Evolutionary conservation across 2,888 invertebrate genomes (phyloP).

Genomic region (Stenolophus ochropezus): DNA sequence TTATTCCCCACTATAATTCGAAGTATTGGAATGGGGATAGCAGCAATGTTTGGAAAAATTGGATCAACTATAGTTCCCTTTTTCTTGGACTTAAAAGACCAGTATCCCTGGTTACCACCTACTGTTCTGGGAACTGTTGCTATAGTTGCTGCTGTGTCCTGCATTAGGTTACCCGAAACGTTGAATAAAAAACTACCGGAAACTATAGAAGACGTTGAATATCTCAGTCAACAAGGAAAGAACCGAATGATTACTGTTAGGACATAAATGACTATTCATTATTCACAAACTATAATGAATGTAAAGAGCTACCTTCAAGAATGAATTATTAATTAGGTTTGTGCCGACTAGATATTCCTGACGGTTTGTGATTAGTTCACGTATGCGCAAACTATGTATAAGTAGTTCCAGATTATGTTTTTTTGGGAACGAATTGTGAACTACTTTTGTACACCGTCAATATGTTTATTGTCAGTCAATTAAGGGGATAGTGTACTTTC

Average conservation of each 20-base stretch:
- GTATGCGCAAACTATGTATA: too few relatives aligned
- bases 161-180: slow-evolving; percentile 85
- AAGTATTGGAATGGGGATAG: slow-evolving; percentile 89
- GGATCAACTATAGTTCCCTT: slow-evolving; percentile 92
- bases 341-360: too few relatives aligned
- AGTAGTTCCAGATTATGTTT: too few relatives aligned
- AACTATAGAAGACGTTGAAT: slow-evolving; percentile 86
- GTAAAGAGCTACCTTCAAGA: too few relatives aligned
- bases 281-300: too few relatives aligned
- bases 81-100: slow-evolving; percentile 75
- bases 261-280: too few relatives aligned
- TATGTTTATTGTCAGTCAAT: too few relatives aligned
- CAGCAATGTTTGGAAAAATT: slow-evolving; percentile 89
- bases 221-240: not conserved
- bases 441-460: too few relatives aligned
- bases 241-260: not conserved
- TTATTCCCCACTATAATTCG: slow-evolving; percentile 92
- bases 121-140: slow-evolving; percentile 83
- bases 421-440: too few relatives aligned
- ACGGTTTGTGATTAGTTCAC: too few relatives aligned
- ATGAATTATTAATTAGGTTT: too few relatives aligned
- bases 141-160: slow-evolving; percentile 79
- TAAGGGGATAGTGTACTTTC: too few relatives aligned
- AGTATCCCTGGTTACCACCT: slow-evolving; percentile 79
- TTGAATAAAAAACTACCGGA: slow-evolving; percentile 84